These are phyloP conservation scores for Chrysolina oricalcia DNA, from an alignment of 2,888 invertebrate genomes.

Conservation along the genomic window DNA sequence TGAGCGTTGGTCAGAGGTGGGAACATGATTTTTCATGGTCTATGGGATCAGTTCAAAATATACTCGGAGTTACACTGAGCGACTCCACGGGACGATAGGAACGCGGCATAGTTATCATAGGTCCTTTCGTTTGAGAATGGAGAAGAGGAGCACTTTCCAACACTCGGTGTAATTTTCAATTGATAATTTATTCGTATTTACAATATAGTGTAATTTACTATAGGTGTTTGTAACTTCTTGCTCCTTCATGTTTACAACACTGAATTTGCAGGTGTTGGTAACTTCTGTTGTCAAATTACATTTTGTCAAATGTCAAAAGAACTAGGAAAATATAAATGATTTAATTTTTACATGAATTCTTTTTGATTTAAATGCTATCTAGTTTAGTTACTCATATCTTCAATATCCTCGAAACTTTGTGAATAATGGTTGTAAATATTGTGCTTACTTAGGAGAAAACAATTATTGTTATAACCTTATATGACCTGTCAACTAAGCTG, in stretches of 20 bases:
- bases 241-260: neutral
- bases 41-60: too few species aligned
- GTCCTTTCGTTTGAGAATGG: too few species aligned
- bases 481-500: slow-evolving; percentile 67
- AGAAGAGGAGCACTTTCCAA: too few species aligned
- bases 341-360: slow-evolving; percentile 55
- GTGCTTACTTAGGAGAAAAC: slow-evolving; percentile 27
- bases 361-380: slow-evolving; percentile 54
- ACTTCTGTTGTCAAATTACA: neutral
- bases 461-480: slow-evolving; percentile 66
- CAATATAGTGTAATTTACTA: too few species aligned
- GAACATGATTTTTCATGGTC: too few species aligned
- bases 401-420: slow-evolving; percentile 5
- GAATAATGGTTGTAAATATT: slow-evolving; percentile 11
- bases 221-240: too few species aligned
- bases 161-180: too few species aligned
- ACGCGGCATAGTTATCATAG: too few species aligned
- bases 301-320: slow-evolving; percentile 66
- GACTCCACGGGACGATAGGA: too few species aligned
- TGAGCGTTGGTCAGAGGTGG: too few species aligned
- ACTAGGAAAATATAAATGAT: slow-evolving; percentile 56
- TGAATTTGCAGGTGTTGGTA: neutral
- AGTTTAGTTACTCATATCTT: slow-evolving; percentile 25
- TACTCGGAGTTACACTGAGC: too few species aligned
- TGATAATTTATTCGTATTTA: too few species aligned